These are phyloP conservation scores for Tonatia bakeri DNA, from an alignment of 2,113 vertebrate genomes.

Conservation along the genomic window DNA sequence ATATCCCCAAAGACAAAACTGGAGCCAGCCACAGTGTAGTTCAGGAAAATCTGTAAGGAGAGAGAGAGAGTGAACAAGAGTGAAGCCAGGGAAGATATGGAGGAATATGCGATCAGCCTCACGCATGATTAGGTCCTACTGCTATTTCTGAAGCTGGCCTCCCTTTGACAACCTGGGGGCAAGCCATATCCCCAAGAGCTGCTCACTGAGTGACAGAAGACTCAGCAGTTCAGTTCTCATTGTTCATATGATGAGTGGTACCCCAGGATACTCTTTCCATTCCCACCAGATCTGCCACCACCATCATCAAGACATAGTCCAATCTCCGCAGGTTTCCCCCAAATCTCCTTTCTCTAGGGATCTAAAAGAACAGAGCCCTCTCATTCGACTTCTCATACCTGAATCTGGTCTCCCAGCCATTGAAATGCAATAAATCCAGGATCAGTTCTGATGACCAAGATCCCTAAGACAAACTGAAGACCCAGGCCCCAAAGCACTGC, in stretches of 20 bases:
- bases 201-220: neutral
- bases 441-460: slow-evolving; percentile 92
- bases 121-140: neutral
- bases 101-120: neutral
- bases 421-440: slow-evolving; percentile 87
- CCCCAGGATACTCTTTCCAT: neutral
- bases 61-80: neutral
- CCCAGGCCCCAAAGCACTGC: slow-evolving; percentile 91
- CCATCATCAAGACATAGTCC: neutral
- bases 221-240: neutral
- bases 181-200: neutral
- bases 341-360: neutral
- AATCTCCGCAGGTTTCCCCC: neutral
- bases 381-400: slow-evolving; percentile 81
- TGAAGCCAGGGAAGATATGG: neutral
- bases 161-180: neutral
- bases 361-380: neutral
- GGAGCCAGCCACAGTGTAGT: slow-evolving; percentile 90
- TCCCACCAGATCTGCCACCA: neutral
- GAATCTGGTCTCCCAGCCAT: slow-evolving; percentile 92
- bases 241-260: neutral
- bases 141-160: neutral
- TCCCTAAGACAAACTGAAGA: slow-evolving; percentile 89
- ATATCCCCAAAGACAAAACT: slow-evolving; percentile 90
- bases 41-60: slow-evolving; percentile 86